Evolutionary conservation across 2,797 vertebrate species (phyloP).

Genomic region (Calcarius lapponicus): DNA sequence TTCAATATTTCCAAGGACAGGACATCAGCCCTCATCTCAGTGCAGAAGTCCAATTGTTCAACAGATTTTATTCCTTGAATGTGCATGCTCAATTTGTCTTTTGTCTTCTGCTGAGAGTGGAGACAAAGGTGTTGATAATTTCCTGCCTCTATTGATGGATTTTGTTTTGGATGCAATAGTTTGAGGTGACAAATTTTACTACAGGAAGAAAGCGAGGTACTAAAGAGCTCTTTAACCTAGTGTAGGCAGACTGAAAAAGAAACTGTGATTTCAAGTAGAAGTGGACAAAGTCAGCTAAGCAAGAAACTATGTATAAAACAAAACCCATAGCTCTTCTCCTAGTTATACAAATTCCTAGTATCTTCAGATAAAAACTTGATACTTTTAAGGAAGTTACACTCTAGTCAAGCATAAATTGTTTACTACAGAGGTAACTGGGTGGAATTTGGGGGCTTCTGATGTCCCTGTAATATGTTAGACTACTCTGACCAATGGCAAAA

Average conservation of each 20-base stretch:
- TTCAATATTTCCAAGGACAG: neutral
- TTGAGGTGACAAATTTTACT: neutral
- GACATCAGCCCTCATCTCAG: neutral
- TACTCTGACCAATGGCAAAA: neutral
- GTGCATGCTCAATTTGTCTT: neutral
- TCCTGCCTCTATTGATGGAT: neutral
- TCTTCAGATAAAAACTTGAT: neutral
- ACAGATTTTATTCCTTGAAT: constrained; percentile 3
- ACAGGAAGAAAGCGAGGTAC: neutral
- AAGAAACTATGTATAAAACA: neutral
- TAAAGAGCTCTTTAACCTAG: neutral
- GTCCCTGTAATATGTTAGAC: neutral
- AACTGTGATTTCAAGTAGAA: neutral
- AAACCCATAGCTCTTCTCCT: neutral
- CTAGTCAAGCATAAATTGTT: neutral
- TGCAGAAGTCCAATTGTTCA: neutral
- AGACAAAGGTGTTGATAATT: neutral
- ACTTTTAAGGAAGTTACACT: neutral
- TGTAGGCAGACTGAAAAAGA: neutral
- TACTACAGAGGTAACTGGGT: neutral
- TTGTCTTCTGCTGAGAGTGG: neutral
- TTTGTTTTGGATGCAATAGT: neutral
- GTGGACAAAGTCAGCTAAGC: neutral
- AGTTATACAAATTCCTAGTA: neutral
- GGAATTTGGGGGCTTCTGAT: neutral